A percentile compares a stretch with the other conserved stretches of the same genome.
phyloP scores from a whole-genome alignment of 2,888 invertebrate genomes.

The Parnassius mnemosyne region DNA sequence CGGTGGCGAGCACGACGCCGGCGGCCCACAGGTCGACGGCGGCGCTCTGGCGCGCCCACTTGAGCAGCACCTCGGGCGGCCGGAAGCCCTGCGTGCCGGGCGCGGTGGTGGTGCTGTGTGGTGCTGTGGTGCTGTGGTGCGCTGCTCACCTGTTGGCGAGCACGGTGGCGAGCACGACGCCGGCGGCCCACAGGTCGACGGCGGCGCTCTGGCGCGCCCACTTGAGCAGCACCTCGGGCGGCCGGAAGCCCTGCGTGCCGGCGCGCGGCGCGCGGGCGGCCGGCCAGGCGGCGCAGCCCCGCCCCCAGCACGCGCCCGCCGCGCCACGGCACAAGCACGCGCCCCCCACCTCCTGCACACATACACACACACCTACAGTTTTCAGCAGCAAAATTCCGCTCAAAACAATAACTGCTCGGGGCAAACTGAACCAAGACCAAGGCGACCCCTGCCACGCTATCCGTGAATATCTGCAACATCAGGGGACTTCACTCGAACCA shows the following conservation, averaged over 20 bases:
- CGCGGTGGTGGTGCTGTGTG: constrained; percentile 82
- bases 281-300: constrained; percentile 58
- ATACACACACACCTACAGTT: too few species aligned
- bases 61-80: constrained; percentile 87
- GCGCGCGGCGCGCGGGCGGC: constrained; percentile 85
- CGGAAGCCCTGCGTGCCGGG: constrained; percentile 94
- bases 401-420: too few species aligned
- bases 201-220: constrained; percentile 89
- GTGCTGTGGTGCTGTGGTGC: constrained; percentile 81
- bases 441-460: too few species aligned
- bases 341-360: constrained; percentile 63
- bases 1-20: constrained; percentile 87
- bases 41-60: constrained; percentile 88
- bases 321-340: constrained; percentile 63
- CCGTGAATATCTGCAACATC: too few species aligned
- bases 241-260: constrained; percentile 94
- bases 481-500: too few species aligned
- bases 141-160: constrained; percentile 82
- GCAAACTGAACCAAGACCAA: too few species aligned
- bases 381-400: too few species aligned
- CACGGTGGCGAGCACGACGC: constrained; percentile 86
- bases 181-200: constrained; percentile 94
- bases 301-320: constrained; percentile 31
- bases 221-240: constrained; percentile 88
- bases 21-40: constrained; percentile 95